Evolutionary conservation across 1,140 invertebrate species (phyloP).

Genomic region (Harpegnathos saltator): DNA sequence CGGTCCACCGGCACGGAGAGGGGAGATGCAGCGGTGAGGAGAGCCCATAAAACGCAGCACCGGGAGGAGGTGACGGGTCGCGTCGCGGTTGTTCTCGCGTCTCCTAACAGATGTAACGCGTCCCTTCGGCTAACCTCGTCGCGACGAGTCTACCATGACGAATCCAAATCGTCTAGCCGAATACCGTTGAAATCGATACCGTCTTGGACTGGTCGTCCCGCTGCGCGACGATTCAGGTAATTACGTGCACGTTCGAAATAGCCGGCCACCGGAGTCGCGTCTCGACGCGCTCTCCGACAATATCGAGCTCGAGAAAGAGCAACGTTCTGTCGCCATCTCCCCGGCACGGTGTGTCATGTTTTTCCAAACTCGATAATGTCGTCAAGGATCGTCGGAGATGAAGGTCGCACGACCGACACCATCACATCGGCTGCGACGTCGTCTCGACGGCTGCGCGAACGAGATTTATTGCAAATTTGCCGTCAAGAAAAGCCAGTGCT

Average conservation of each 20-base stretch:
- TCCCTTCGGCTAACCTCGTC: conserved; percentile 62
- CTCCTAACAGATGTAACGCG: conserved; percentile 77
- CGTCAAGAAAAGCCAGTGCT: not conserved
- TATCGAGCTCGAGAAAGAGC: too few relatives aligned
- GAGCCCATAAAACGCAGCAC: conserved; percentile 59
- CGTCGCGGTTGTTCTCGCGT: conserved; percentile 65
- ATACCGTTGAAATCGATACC: conserved; percentile 74
- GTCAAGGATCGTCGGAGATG: conserved; percentile 7
- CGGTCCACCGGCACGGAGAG: not conserved
- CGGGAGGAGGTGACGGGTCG: not conserved
- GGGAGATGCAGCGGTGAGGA: conserved; percentile 32
- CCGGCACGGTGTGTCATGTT: too few relatives aligned
- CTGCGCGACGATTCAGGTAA: conserved; percentile 43
- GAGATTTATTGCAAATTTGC: not conserved
- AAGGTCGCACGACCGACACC: not conserved
- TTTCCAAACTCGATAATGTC: not conserved
- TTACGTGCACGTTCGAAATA: conserved; percentile 50
- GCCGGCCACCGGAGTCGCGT: conserved; percentile 5
- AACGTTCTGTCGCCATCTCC: too few relatives aligned
- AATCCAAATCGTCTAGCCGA: conserved; percentile 69
- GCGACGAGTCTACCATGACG: conserved; percentile 62
- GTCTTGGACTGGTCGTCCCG: conserved; percentile 49
- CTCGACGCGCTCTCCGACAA: conserved; percentile 1
- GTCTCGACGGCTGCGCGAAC: not conserved
- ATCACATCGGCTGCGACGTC: not conserved